Base-by-base conservation (phyloP, 2,888 invertebrate genomes). In the Cenopis cana region DNA sequence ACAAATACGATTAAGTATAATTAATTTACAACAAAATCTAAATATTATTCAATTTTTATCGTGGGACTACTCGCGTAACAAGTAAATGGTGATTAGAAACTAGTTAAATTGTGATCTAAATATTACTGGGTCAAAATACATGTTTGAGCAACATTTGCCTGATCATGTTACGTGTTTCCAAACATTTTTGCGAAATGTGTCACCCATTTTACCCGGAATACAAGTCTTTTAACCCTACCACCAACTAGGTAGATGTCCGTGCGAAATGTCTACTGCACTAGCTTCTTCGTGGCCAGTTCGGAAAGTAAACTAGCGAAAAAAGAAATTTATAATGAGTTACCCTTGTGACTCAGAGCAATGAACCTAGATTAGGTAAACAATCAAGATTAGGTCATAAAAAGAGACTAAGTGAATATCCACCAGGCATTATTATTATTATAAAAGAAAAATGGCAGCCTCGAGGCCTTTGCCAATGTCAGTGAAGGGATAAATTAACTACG, bases 11-110 rank as follows among this genome's bases (percentile, higher is more conserved):
- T 54, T 60, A 33, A 33, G 33, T 33, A 61, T 46, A 50, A 14
- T 50, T 69, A 56, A 65, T 41, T 57, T 69, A 57, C 29, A 59
- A 59, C 52, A 66, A 64, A 59, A 52, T 57, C 59, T 54, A 70
- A 54, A 54, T 54, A 52, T 60, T 54, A n/a, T 59, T 38, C 49
- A 57, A 50, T 65, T 57, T 33, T 41, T 65, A 38, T 64, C 12
- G 33, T 24, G 33, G 33, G 10, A 38, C 29, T 52, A 46, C 60
- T 33, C 38, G 52, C 38, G 38, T 64, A 38, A 64, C 36, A 54
- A 54, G n/a, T 38, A 52, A 12, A 14, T n/a, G 38, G 52, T 60
- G 60, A 29, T 29, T 24, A n/a, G 20, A n/a, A 24, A 41, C 41
- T 8, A 12, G 29, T 36, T 56, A 17, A 11, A 24, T 46, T n/a